Conservation (phyloP, 2,888 invertebrate genomes). For the Smittia aterrima region DNA sequence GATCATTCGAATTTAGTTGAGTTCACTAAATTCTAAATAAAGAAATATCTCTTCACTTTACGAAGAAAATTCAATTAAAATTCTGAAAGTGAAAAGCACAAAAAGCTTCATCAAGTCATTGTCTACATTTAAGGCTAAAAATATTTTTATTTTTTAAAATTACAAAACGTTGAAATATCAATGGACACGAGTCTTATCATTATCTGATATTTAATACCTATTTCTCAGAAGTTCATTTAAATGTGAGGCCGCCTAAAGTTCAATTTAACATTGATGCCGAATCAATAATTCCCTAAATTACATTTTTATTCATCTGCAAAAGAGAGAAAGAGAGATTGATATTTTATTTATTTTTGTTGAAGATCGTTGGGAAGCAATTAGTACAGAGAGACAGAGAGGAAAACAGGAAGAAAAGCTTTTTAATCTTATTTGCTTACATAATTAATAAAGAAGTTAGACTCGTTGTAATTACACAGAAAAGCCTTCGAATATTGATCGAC, state of each 20-base stretch:
- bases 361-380: not conserved
- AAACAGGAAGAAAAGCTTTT: not conserved
- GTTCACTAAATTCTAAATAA: too few relatives aligned
- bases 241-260: not conserved
- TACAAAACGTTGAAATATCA: too few relatives aligned
- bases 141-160: too few relatives aligned
- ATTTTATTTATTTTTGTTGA: not conserved
- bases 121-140: too few relatives aligned
- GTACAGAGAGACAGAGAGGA: not conserved
- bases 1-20: too few relatives aligned
- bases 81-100: too few relatives aligned
- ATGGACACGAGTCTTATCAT: not conserved
- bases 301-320: slow-evolving; percentile 11
- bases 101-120: too few relatives aligned
- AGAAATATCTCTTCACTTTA: too few relatives aligned
- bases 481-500: not conserved
- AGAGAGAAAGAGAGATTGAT: not conserved
- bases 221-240: not conserved
- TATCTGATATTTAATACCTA: not conserved
- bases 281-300: not conserved
- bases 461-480: too few relatives aligned
- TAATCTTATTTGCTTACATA: not conserved
- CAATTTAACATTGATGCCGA: not conserved
- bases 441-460: not conserved
- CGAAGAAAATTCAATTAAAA: too few relatives aligned